Conservation (phyloP, 2,888 invertebrate genomes). For the Poecilus cupreus region DNA sequence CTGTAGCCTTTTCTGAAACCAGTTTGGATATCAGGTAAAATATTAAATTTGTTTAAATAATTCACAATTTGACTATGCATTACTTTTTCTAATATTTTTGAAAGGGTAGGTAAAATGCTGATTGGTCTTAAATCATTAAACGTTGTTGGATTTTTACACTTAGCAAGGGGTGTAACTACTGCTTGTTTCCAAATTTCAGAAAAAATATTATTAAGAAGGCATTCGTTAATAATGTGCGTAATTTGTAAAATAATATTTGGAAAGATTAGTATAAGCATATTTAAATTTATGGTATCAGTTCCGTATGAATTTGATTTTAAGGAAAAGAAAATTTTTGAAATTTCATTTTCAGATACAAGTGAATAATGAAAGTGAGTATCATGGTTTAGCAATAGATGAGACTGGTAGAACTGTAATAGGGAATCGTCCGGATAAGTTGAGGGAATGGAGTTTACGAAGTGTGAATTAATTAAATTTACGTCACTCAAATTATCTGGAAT, state of each 20-base stretch:
- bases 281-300: background rate
- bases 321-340: background rate
- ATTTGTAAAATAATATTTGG: background rate
- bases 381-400: too few species aligned
- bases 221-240: background rate
- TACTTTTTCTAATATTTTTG: background rate
- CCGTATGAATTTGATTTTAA: background rate
- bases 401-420: too few species aligned
- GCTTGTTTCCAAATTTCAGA: background rate
- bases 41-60: background rate
- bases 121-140: background rate
- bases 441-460: too few species aligned
- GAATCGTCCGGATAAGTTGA: too few species aligned
- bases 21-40: background rate
- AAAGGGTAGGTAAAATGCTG: background rate
- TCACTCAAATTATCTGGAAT: background rate
- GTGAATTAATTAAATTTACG: background rate
- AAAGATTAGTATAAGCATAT: too few species aligned
- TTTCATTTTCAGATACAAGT: too few species aligned
- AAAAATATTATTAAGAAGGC: background rate
- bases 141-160: background rate
- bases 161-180: background rate
- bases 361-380: too few species aligned
- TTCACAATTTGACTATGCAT: background rate
- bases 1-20: background rate